Evolutionary conservation across 2,113 vertebrate genomes (phyloP).

Genomic region (Chamaetylas fuelleborni): DNA sequence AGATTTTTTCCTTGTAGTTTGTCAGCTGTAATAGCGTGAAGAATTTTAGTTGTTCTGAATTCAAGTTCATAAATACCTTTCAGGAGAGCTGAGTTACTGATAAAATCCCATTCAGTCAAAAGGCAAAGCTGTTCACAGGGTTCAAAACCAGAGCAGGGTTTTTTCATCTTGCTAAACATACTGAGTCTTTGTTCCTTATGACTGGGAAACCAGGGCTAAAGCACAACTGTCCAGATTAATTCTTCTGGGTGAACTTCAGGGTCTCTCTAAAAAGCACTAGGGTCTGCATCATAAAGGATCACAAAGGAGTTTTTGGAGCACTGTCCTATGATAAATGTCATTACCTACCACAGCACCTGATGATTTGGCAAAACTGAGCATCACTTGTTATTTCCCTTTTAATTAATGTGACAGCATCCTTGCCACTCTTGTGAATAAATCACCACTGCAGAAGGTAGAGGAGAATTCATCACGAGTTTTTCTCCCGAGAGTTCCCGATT

Average conservation of each 20-base stretch:
- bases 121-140: neutral
- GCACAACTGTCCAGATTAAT: neutral
- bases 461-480: neutral
- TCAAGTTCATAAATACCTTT: neutral
- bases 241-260: neutral
- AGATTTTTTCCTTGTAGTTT: neutral
- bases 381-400: neutral
- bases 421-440: neutral
- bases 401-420: neutral
- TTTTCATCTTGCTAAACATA: neutral
- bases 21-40: neutral
- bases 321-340: neutral
- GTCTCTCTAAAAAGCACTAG: neutral
- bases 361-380: neutral
- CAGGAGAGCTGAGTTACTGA: neutral
- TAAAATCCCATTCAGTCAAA: neutral
- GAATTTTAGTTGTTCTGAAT: neutral
- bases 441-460: neutral
- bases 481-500: rapidly evolving
- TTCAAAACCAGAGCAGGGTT: neutral
- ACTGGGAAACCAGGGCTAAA: neutral
- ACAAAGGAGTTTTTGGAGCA: neutral
- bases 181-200: neutral
- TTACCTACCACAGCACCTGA: neutral
- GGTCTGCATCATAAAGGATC: neutral